phyloP scores from a whole-genome alignment of 2,113 vertebrate genomes.

The Papio anubis region DNA sequence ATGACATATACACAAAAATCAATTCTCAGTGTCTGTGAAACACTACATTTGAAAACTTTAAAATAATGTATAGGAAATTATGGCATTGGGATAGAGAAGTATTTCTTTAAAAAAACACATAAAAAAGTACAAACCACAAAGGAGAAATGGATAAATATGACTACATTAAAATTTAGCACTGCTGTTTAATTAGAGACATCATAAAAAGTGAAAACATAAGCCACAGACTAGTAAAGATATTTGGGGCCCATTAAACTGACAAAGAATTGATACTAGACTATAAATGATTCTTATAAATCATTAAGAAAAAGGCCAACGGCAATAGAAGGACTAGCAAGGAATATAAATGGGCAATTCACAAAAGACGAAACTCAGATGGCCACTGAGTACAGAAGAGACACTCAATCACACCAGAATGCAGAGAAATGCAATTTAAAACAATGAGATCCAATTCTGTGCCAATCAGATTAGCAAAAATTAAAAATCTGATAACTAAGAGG shows the following conservation, averaged over 20 bases:
- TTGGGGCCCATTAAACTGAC: neutral
- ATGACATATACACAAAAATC: neutral
- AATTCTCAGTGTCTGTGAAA: neutral
- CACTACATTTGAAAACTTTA: neutral
- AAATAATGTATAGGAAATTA: neutral
- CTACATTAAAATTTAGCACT: neutral
- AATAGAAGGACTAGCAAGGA: neutral
- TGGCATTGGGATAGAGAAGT: neutral
- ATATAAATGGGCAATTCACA: neutral
- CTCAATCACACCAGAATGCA: neutral
- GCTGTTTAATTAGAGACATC: neutral
- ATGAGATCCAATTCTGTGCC: neutral
- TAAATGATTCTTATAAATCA: conserved; percentile 7
- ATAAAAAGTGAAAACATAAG: neutral
- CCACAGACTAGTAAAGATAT: neutral
- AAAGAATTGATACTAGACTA: neutral
- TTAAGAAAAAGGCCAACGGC: neutral
- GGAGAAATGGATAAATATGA: neutral
- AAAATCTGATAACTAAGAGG: neutral
- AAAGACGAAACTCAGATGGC: neutral
- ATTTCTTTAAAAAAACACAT: neutral
- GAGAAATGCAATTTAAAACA: neutral
- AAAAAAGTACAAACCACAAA: neutral
- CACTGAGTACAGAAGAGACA: neutral
- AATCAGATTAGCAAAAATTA: neutral